Evolutionary conservation across 2,113 vertebrate genomes (phyloP).

Genomic region (Peromyscus maniculatus): DNA sequence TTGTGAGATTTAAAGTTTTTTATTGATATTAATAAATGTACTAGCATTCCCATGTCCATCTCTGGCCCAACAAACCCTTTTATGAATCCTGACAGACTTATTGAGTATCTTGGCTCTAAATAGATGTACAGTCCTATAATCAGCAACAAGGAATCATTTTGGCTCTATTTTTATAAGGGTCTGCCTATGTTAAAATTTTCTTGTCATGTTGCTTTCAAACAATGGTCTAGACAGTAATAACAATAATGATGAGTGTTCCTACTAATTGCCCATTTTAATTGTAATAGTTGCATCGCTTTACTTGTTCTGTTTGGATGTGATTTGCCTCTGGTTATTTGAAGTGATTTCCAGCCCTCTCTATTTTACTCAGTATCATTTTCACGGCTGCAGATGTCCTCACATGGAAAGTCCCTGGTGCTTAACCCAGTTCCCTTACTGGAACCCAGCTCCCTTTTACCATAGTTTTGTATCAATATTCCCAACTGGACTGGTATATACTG

Average conservation of each 20-base stretch:
- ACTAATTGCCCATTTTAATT: background rate
- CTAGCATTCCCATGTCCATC: background rate
- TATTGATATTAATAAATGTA: background rate
- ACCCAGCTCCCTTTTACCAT: background rate
- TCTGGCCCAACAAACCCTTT: conserved; percentile 5
- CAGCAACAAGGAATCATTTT: background rate
- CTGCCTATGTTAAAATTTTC: background rate
- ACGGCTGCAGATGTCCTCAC: background rate
- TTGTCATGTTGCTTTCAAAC: background rate
- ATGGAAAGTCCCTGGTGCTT: background rate
- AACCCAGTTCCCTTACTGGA: background rate
- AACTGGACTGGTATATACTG: background rate
- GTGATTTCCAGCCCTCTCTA: background rate
- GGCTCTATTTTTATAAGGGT: background rate
- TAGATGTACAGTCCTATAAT: background rate
- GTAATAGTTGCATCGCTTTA: background rate
- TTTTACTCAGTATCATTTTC: conserved; percentile 14
- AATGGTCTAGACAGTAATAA: background rate
- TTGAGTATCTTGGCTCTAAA: background rate
- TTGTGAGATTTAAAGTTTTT: background rate
- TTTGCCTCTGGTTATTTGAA: conserved; percentile 16
- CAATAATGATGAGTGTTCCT: background rate
- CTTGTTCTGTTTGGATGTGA: background rate
- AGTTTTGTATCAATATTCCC: background rate
- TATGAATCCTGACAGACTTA: background rate